Conservation (phyloP, 2,113 vertebrate species). For the Notarius lentiginosus region DNA sequence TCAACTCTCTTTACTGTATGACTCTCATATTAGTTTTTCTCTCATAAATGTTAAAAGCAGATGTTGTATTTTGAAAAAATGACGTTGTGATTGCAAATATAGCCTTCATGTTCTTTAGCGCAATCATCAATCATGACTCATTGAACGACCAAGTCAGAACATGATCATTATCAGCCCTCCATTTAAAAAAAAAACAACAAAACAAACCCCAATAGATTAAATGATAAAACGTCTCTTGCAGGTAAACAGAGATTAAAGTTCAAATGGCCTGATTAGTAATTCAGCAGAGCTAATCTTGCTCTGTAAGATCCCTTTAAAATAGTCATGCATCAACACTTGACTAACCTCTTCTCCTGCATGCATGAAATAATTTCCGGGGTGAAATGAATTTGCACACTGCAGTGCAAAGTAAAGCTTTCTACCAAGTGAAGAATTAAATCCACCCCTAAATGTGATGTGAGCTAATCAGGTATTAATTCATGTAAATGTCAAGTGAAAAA, state of each 20-base stretch:
- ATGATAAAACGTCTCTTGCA: slow-evolving; percentile 53
- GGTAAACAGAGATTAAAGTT: slow-evolving; percentile 65
- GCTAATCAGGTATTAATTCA: slow-evolving; percentile 61
- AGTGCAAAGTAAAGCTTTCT: slow-evolving; percentile 40
- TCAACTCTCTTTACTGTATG: neutral
- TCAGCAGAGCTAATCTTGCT: slow-evolving; percentile 60
- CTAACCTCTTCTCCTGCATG: neutral
- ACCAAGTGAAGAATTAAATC: slow-evolving; percentile 52
- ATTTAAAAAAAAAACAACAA: slow-evolving; percentile 48
- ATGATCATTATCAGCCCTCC: slow-evolving; percentile 59
- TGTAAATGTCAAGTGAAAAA: slow-evolving; percentile 62
- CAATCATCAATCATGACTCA: neutral
- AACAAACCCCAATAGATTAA: slow-evolving; percentile 54
- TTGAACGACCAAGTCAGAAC: slow-evolving; percentile 36
- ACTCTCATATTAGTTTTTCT: neutral
- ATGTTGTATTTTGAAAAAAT: neutral
- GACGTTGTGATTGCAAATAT: slow-evolving; percentile 58
- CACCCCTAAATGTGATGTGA: slow-evolving; percentile 46
- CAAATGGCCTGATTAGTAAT: slow-evolving; percentile 64
- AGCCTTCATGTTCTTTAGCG: slow-evolving; percentile 46
- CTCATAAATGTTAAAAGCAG: neutral
- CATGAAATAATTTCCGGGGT: slow-evolving; percentile 1
- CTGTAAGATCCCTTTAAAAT: slow-evolving; percentile 53
- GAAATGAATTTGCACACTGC: slow-evolving; percentile 13
- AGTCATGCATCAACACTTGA: slow-evolving; percentile 43